Evolutionary conservation across 1,140 invertebrate genomes (phyloP), one percentile per base, ranked within the genome.

Genomic region (Papilio helenus): DNA sequence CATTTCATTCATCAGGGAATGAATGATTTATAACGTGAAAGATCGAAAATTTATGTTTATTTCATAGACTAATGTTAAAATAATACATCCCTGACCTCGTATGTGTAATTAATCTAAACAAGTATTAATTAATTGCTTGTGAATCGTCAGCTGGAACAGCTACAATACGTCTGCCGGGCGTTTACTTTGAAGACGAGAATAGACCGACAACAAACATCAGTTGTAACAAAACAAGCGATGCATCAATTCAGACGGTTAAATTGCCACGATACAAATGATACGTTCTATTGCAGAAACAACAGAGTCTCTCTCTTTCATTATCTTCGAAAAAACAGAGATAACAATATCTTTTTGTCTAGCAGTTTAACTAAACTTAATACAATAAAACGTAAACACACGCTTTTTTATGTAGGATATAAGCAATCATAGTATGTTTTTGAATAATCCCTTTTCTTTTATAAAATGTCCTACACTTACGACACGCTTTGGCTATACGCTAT

Each of bases 161-260:
- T 58, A 26, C 10, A 5, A 65, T 65, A 29, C 10, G 61, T 61
- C 58, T 61, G 26, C 12, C 61, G 34, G 61, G 14, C 61, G 61
- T 16, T 68, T 29, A 14, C 61, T 68, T 68, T 68, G 61, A 68
- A 68, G 61, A 68, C 61, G 61, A 29, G 23, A 68, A 68, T 68
- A 68, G 61, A 68, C 34, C 26, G 26, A 68, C 23, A 68, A 29
- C 61, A 68, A 68, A 68, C 61, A 68, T 26, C 58, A 34, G 2
- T 68, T 29, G 61, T 16, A 68, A 29, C 26, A 68, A 68, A 68
- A 68, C 26, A 68, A 68, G 26, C 26, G 61, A 68, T 68, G 61
- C 61, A 68, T 68, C 61, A 68, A 68, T 23, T 61, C 9, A 23
- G 9, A 29, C 26, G 26, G 12, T 68, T 16, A 29, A 68, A 68